These are phyloP conservation scores for Forbesichthys papilliferus DNA, from an alignment of 2,113 vertebrate species.

Conservation along the genomic window DNA sequence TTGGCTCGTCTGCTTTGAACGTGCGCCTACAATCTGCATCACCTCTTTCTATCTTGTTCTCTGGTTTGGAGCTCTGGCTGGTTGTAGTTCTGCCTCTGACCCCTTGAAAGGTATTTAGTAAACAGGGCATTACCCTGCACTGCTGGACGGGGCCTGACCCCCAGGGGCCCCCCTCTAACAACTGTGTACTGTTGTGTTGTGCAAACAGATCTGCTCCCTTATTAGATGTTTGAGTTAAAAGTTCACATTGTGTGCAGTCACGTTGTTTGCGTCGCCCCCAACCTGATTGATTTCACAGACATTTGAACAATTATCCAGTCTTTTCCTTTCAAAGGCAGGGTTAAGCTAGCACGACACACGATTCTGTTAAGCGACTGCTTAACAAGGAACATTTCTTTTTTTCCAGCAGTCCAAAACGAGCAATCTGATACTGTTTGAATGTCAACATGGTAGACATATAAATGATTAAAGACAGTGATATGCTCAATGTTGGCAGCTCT, in stretches of 20 bases:
- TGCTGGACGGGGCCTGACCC: conserved; percentile 35
- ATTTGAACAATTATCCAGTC: conserved; percentile 60
- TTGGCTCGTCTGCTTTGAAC: too few species aligned
- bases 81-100: conserved; percentile 4
- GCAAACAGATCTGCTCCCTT: conserved; percentile 45
- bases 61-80: not conserved
- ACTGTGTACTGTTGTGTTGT: conserved; percentile 27
- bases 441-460: too few species aligned
- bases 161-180: not conserved
- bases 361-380: too few species aligned
- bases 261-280: conserved; percentile 13
- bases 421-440: too few species aligned
- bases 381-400: too few species aligned
- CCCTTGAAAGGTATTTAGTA: conserved; percentile 35
- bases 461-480: too few species aligned
- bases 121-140: conserved; percentile 38
- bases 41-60: too few species aligned
- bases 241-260: conserved; percentile 46
- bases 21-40: too few species aligned
- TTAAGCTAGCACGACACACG: not conserved
- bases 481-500: too few species aligned
- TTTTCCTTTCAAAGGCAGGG: conserved; percentile 13
- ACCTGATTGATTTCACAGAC: conserved; percentile 45
- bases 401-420: too few species aligned
- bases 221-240: conserved; percentile 64